Conservation (phyloP, 2,888 invertebrate genomes). For the Acanthosoma haemorrhoidale region DNA sequence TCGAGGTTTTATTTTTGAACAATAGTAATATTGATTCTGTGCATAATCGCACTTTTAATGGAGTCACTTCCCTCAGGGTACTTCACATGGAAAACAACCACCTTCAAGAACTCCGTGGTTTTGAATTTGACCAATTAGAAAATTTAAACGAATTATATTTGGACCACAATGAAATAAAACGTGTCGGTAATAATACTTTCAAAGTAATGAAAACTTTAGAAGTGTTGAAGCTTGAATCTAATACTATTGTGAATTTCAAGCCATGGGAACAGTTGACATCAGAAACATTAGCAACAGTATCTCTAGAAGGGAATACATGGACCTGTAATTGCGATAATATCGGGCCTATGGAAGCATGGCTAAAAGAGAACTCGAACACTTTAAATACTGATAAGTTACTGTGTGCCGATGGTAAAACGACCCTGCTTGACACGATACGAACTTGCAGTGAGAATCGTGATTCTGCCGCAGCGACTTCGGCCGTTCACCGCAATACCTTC, state of each 20-base stretch:
- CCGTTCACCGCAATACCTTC: conserved; percentile 60
- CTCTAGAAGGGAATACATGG: conserved; percentile 81
- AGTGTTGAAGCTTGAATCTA: conserved; percentile 75
- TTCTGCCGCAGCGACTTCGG: conserved; percentile 68
- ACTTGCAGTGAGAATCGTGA: conserved; percentile 76
- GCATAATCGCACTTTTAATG: conserved; percentile 84
- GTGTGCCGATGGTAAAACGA: conserved; percentile 71
- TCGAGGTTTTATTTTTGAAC: conserved; percentile 80
- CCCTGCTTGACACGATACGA: conserved; percentile 69
- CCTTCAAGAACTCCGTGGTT: conserved; percentile 70
- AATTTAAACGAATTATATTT: conserved; percentile 75
- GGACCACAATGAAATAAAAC: conserved; percentile 75
- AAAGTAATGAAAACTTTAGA: conserved; percentile 70
- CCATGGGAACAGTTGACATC: conserved; percentile 68
- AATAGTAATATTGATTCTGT: conserved; percentile 76
- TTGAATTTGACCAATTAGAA: conserved; percentile 75
- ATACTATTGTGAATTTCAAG: conserved; percentile 71
- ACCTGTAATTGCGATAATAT: conserved; percentile 85
- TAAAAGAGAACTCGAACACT: conserved; percentile 72
- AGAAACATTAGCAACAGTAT: conserved; percentile 63
- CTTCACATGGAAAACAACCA: conserved; percentile 83
- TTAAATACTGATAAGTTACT: conserved; percentile 73
- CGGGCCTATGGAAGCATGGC: conserved; percentile 65
- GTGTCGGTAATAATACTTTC: conserved; percentile 75
- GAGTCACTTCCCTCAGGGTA: conserved; percentile 69